These are phyloP conservation scores for Tetramorium bicarinatum DNA, from an alignment of 2,888 invertebrate genomes.

Conservation along the genomic window DNA sequence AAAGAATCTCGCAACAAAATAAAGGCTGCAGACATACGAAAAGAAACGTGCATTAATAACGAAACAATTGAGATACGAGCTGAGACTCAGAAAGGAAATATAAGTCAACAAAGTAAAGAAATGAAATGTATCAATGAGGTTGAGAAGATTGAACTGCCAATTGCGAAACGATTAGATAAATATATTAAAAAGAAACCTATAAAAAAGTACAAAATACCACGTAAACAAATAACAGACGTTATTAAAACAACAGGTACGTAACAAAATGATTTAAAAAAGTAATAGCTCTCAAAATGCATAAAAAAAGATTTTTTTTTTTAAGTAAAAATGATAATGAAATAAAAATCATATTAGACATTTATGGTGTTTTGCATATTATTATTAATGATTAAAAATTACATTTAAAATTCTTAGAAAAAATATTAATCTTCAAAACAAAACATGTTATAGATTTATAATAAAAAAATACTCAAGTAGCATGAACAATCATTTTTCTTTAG, in stretches of 20 bases:
- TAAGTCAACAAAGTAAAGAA: neutral
- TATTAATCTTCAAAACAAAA: neutral
- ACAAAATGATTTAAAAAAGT: neutral
- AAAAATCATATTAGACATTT: neutral
- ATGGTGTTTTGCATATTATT: neutral
- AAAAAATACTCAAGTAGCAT: neutral
- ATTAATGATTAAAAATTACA: neutral
- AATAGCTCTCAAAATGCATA: neutral
- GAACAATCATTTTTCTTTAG: neutral
- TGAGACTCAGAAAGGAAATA: neutral
- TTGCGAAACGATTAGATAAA: neutral
- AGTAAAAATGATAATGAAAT: neutral
- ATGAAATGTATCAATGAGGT: neutral
- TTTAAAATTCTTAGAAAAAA: neutral
- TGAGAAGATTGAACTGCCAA: neutral
- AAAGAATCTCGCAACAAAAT: neutral
- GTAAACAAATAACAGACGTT: neutral
- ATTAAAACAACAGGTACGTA: neutral
- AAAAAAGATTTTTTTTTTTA: neutral
- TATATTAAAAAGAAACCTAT: conserved; percentile 23
- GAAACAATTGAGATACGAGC: neutral
- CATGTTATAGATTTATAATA: neutral
- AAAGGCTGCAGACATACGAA: neutral
- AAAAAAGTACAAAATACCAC: neutral
- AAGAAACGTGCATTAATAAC: neutral